phyloP scores from a whole-genome alignment of 2,113 vertebrate genomes.

The Nymphicus hollandicus region DNA sequence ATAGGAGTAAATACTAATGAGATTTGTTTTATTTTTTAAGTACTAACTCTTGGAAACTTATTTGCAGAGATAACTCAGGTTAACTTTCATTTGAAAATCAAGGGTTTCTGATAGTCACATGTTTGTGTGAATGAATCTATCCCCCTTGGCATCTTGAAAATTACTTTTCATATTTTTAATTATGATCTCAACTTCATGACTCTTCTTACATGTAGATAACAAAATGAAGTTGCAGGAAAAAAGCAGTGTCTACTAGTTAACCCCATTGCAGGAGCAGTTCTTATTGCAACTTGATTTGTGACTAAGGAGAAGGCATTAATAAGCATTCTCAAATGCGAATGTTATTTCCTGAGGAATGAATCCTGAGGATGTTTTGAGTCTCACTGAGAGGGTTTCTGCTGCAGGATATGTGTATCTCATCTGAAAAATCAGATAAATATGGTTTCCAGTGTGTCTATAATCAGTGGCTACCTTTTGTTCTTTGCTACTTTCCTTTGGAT shows the following conservation, averaged over 20 bases:
- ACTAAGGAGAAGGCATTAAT: background rate
- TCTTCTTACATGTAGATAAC: background rate
- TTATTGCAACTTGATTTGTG: background rate
- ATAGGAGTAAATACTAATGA: constrained; percentile 12
- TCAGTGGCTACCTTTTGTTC: background rate
- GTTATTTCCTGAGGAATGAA: background rate
- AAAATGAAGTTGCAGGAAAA: background rate
- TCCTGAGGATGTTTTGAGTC: background rate
- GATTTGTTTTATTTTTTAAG: background rate
- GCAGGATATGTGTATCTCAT: background rate
- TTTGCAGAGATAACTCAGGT: background rate
- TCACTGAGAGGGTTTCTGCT: background rate
- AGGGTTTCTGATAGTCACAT: background rate
- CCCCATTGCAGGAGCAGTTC: background rate
- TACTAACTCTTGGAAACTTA: background rate
- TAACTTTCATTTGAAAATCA: background rate
- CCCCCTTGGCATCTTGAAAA: background rate
- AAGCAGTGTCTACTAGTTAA: background rate
- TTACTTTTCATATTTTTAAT: background rate
- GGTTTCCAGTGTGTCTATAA: background rate
- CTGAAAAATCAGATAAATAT: background rate
- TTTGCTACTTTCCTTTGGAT: background rate
- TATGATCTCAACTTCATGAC: background rate
- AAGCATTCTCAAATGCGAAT: background rate
- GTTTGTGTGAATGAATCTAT: background rate